Percentiles rank a stretch among this genome's conserved stretches.
Conservation (phyloP, 2,888 invertebrate species). For the Panzeria rudis region DNA sequence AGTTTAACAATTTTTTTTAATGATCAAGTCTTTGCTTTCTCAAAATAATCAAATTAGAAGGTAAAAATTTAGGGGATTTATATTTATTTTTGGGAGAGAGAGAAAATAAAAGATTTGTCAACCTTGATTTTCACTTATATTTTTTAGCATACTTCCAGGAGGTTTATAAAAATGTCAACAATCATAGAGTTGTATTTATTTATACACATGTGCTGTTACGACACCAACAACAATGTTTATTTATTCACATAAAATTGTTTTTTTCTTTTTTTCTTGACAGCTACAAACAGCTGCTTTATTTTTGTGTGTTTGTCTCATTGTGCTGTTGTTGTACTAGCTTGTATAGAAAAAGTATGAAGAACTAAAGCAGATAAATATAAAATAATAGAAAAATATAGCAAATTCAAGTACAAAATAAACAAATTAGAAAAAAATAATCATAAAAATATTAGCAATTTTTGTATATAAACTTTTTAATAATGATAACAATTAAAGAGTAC, state of each 20-base stretch:
- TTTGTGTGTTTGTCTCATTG: background rate
- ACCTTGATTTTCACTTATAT: background rate
- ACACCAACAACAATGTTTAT: constrained; percentile 12
- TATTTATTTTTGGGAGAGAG: background rate
- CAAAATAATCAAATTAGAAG: too few relatives aligned
- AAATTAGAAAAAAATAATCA: constrained; percentile 29
- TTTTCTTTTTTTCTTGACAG: constrained; percentile 44
- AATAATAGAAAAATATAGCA: constrained; percentile 35
- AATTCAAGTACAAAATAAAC: constrained; percentile 64
- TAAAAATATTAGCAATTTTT: constrained; percentile 13
- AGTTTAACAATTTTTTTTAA: too few relatives aligned
- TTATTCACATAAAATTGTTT: background rate
- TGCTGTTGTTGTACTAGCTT: constrained; percentile 41
- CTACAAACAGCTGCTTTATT: constrained; percentile 61
- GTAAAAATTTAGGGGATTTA: too few relatives aligned
- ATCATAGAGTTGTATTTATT: constrained; percentile 57
- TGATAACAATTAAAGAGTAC: background rate
- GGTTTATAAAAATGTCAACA: background rate
- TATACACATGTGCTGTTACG: background rate
- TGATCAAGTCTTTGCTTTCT: too few relatives aligned
- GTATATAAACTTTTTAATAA: constrained; percentile 35
- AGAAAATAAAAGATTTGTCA: background rate
- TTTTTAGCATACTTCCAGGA: constrained; percentile 48
- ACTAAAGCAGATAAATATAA: constrained; percentile 52
- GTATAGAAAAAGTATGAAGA: constrained; percentile 63